Conservation (phyloP, 2,113 vertebrate species). For the Coryphaenoides rupestris region DNA sequence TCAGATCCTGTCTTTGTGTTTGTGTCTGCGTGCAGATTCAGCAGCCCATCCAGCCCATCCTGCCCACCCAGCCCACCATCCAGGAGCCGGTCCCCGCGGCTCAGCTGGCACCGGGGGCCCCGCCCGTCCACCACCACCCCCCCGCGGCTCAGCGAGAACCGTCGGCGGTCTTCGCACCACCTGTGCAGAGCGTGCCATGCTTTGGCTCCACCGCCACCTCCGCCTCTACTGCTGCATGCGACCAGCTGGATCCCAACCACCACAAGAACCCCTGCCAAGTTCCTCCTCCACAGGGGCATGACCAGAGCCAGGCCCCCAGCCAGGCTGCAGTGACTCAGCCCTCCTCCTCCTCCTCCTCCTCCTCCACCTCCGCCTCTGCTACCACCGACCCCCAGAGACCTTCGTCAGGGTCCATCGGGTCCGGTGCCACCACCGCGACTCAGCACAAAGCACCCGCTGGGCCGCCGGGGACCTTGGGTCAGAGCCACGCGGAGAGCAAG, state of each 20-base stretch:
- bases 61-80: conserved; percentile 41
- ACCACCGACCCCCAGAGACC: conserved; percentile 61
- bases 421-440: conserved; percentile 51
- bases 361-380: too few relatives aligned
- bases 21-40: conserved; percentile 3
- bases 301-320: conserved; percentile 41
- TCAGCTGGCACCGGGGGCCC: conserved; percentile 30
- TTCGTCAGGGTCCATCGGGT: conserved; percentile 47
- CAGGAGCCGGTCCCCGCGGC: conserved; percentile 24
- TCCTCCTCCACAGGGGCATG: conserved; percentile 33
- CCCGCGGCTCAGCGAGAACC: conserved; percentile 38
- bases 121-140: conserved; percentile 30
- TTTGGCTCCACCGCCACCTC: too few relatives aligned
- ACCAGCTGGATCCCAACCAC: conserved; percentile 46
- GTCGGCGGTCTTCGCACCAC: conserved; percentile 40
- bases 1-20: not conserved
- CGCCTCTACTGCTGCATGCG: conserved; percentile 13
- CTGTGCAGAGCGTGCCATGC: conserved; percentile 42
- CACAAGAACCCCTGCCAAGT: conserved; percentile 43
- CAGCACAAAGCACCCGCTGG: conserved; percentile 59
- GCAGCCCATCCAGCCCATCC: conserved; percentile 24
- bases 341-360: conserved; percentile 2
- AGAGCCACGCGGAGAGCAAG: conserved; percentile 46
- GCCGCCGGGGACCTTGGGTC: conserved; percentile 37
- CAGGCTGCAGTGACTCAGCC: conserved; percentile 58